A percentile compares a stretch with the other conserved stretches of the same genome.
Evolutionary conservation across 1,140 invertebrate species (phyloP).

Genomic region (Limonius californicus): DNA sequence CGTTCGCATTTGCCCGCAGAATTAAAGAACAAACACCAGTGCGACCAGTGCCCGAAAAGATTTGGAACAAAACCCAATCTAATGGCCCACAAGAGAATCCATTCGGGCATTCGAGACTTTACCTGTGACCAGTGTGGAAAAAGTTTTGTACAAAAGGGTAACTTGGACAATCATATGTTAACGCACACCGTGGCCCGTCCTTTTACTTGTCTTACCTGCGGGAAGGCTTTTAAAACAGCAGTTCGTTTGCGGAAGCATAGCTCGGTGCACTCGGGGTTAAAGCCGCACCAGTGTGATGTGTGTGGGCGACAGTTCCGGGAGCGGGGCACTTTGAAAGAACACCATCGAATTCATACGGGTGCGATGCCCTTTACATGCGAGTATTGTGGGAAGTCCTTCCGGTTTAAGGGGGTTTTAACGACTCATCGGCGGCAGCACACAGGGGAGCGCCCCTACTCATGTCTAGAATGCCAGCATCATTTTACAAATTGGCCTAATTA

Average conservation of each 20-base stretch:
- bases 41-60: conserved; percentile 57
- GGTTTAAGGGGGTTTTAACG: conserved; percentile 65
- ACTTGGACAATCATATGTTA: conserved; percentile 56
- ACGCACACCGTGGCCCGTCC: conserved; percentile 52
- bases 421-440: conserved; percentile 64
- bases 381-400: conserved; percentile 66
- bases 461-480: conserved; percentile 60
- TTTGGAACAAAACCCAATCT: conserved; percentile 55
- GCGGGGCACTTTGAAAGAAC: conserved; percentile 57
- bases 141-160: conserved; percentile 59
- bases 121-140: conserved; percentile 60
- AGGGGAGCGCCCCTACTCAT: conserved; percentile 58
- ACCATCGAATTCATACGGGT: conserved; percentile 74
- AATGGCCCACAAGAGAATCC: conserved; percentile 56
- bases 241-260: conserved; percentile 43
- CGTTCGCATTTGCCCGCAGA: conserved; percentile 54
- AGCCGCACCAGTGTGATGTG: conserved; percentile 70
- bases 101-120: conserved; percentile 52
- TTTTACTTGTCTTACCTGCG: conserved; percentile 49
- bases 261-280: conserved; percentile 62
- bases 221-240: conserved; percentile 52
- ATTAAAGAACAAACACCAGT: conserved; percentile 54
- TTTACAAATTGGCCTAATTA: conserved; percentile 76
- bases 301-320: conserved; percentile 70
- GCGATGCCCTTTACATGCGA: conserved; percentile 75